Base-by-base conservation (phyloP, 2,888 invertebrate species). In the Perizoma flavofasciatum region DNA sequence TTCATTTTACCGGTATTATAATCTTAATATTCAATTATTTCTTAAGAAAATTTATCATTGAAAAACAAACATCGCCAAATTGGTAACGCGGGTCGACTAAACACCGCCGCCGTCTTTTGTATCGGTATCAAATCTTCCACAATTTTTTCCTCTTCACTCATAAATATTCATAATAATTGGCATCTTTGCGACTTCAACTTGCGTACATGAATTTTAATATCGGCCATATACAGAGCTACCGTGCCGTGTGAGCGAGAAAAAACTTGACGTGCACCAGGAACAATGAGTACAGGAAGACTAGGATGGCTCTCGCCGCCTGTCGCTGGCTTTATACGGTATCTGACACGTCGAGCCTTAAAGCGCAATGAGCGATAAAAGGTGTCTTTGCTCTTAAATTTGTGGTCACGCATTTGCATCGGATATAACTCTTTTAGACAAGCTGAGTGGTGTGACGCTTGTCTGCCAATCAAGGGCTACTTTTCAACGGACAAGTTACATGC, bases 161-260 rank as follows among this genome's bases (percentile, higher is more conserved):
- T 87, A 82, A 77, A 87, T 87, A 87, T 86, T 86, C 85, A 86
- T 81, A 76, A 67, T 71, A 74, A 78, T 78, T 74, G 74, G 66
- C 75, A 68, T 68, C 70, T 73, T 50, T 59, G 63, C 76, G 75
- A 81, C 80, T 84, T 76, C 72, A 78, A 74, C 60, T 68, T 69
- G 77, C 70, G 66, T 71, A 73, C 73, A 81, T 83, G 83, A 80
- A 86, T 86, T 80, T 85, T 85, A 80, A 85, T 82, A 76, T 68
- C 35, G 37, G 39, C 79, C 85, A 62, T 83, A 76, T 79, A 80
- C 69, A 77, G 79, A 49, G 54, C 22, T 32, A 60, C 50, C 56
- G 65, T 59, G 66, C 37, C 37, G 0, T 5, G 5, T 37, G 37
- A 37, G 7, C 7, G 37, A 4, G 5, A 37, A 37, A 37, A 37